These are phyloP conservation scores for Drosophila colorata DNA, from an alignment of 2,888 invertebrate genomes.

Conservation along the genomic window DNA sequence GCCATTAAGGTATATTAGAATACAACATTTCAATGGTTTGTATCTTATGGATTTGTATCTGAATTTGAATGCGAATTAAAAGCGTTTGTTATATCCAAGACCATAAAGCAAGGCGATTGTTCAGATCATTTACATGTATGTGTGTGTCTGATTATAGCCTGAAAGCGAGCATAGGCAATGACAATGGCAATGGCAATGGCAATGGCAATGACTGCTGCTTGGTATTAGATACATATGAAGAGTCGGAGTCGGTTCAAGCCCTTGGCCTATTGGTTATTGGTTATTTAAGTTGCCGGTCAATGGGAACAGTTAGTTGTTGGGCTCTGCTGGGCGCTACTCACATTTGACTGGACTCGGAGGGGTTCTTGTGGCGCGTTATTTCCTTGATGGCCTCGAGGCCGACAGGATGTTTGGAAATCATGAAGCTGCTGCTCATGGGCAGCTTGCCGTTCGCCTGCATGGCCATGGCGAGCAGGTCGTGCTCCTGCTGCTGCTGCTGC, in stretches of 20 bases:
- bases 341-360: slow-evolving; percentile 85
- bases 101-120: slow-evolving; percentile 1
- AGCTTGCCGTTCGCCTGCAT: slow-evolving; percentile 75
- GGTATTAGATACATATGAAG: slow-evolving; percentile 32
- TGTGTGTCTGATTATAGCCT: background rate
- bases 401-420: slow-evolving; percentile 88
- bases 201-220: slow-evolving; percentile 10
- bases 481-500: slow-evolving; percentile 47
- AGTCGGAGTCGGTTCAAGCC: background rate
- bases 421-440: slow-evolving; percentile 84
- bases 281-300: background rate
- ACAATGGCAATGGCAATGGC: slow-evolving; percentile 4
- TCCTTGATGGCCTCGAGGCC: slow-evolving; percentile 92
- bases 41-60: background rate
- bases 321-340: slow-evolving; percentile 65
- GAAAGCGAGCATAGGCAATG: slow-evolving; percentile 1
- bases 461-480: slow-evolving; percentile 51
- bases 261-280: background rate
- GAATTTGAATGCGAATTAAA: background rate
- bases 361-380: slow-evolving; percentile 88
- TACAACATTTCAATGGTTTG: too few species aligned
- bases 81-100: background rate
- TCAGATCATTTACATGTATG: background rate
- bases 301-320: background rate
- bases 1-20: background rate